These are phyloP conservation scores for Astreopora myriophthalma DNA, from an alignment of 64 coral and sea anemone genomes.

Conservation along the genomic window DNA sequence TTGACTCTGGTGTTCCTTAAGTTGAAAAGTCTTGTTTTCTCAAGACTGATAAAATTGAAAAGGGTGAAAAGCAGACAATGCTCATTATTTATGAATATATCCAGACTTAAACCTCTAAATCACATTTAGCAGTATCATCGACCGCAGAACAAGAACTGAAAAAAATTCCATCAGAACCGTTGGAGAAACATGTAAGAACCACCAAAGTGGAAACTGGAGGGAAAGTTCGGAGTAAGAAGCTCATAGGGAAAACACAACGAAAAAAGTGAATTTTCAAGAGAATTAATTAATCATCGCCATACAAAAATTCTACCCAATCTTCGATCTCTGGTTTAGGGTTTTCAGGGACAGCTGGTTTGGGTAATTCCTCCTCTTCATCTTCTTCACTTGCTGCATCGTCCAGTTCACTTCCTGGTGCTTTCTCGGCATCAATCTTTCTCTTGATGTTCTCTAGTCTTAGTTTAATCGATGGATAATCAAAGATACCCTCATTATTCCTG, in stretches of 20 bases:
- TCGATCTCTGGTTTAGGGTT: constrained; percentile 19
- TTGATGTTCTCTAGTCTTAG: constrained; percentile 82
- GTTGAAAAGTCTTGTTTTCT: too few species aligned
- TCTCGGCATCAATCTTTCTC: constrained; percentile 69
- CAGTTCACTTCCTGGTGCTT: constrained; percentile 21
- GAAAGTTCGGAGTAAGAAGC: background rate
- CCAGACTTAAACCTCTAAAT: too few species aligned
- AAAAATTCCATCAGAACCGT: too few species aligned
- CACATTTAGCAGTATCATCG: too few species aligned
- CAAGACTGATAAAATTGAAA: too few species aligned
- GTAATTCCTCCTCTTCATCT: background rate
- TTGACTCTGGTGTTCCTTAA: too few species aligned
- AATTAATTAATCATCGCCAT: constrained; percentile 2
- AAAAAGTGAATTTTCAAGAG: background rate
- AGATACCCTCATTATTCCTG: constrained; percentile 66
- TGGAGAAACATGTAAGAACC: too few species aligned
- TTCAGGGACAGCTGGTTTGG: background rate
- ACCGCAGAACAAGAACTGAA: too few species aligned
- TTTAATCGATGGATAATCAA: constrained; percentile 81
- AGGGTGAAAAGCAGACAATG: too few species aligned
- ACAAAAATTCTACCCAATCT: constrained; percentile 23
- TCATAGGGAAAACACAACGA: background rate
- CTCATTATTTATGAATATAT: too few species aligned
- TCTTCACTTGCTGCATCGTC: constrained; percentile 67
- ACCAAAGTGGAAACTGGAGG: too few species aligned